Evolutionary conservation across 1,140 invertebrate genomes (phyloP).

Genomic region (Sipha flava): DNA sequence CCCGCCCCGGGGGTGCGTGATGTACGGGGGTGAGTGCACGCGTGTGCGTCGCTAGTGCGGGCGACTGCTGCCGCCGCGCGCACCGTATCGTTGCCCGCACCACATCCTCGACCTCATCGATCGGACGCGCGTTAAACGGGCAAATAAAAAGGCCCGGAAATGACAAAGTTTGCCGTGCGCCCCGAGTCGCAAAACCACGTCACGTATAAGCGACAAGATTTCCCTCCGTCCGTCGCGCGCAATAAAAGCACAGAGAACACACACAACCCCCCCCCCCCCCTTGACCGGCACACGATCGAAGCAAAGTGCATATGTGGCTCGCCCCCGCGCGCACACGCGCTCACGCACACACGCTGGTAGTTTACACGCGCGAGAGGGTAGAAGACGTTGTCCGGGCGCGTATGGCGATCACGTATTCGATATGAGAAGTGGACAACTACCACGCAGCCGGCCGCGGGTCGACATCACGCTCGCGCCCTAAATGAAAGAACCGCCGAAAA

Average conservation of each 20-base stretch:
- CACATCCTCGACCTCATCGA: no score
- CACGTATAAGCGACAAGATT: slow-evolving; percentile 29
- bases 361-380: background rate
- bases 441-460: background rate
- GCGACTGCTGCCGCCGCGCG: background rate
- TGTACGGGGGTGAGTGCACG: no score
- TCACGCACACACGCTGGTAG: no score
- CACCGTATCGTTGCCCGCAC: background rate
- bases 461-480: background rate
- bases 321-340: no score
- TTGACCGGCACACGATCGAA: no score
- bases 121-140: background rate
- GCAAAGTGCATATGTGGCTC: background rate
- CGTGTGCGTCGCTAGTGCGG: no score
- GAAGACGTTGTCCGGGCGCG: background rate
- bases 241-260: background rate
- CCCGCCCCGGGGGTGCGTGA: no score
- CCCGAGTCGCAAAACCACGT: slow-evolving; percentile 24
- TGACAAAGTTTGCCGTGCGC: slow-evolving; percentile 2
- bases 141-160: slow-evolving; percentile 16
- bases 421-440: slow-evolving; percentile 19
- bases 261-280: no score
- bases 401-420: slow-evolving; percentile 27
- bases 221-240: background rate
- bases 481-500: slow-evolving; percentile 30